A percentile compares a stretch with the other conserved stretches of the same genome.
Evolutionary conservation across 2,797 vertebrate species (phyloP).

Genomic region (Taeniopygia guttata): DNA sequence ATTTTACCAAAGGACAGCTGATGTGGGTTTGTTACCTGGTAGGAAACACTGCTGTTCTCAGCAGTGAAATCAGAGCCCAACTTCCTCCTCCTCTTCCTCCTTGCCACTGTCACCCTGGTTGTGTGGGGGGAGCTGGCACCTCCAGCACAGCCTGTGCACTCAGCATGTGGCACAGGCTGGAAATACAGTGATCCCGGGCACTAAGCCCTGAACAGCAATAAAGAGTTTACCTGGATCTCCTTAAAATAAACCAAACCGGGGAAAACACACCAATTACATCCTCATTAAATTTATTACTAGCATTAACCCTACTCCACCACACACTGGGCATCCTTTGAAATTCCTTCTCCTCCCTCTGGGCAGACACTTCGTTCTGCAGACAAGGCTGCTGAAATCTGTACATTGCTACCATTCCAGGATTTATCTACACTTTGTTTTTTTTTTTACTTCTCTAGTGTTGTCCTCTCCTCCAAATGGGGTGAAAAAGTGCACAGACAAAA

Average conservation of each 20-base stretch:
- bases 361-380: neutral
- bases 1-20: neutral
- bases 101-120: neutral
- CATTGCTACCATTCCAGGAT: neutral
- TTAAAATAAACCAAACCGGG: neutral
- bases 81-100: neutral
- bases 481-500: neutral
- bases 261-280: neutral
- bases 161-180: neutral
- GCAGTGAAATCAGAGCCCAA: neutral
- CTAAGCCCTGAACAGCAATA: neutral
- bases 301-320: neutral
- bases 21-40: neutral
- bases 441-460: neutral
- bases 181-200: neutral
- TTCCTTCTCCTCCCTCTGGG: neutral
- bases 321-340: neutral
- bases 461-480: neutral
- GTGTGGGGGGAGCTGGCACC: neutral
- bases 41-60: neutral
- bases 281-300: neutral
- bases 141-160: neutral
- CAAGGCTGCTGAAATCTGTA: neutral
- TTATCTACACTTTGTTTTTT: accelerated
- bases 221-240: neutral